phyloP scores from a whole-genome alignment of 2,888 invertebrate genomes.

The Euplagia quadripunctaria region DNA sequence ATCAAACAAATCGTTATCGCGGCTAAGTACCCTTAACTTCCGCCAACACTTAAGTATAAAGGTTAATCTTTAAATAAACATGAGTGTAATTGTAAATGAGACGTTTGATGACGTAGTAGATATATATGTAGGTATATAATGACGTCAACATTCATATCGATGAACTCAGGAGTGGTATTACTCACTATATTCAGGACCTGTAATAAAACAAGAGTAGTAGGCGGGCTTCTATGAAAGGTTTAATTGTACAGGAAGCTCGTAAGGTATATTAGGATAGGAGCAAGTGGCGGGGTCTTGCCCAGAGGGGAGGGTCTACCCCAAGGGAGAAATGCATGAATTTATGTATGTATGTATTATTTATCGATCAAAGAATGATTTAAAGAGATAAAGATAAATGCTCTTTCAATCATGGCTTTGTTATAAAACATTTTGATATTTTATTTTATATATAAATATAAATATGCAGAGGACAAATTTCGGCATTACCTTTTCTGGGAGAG shows the following conservation, averaged over 20 bases:
- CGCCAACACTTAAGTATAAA: not conserved
- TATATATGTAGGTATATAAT: not conserved
- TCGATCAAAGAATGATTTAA: too few species aligned
- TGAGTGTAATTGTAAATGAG: not conserved
- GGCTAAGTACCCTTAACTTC: not conserved
- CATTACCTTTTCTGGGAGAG: too few species aligned
- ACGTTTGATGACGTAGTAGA: not conserved
- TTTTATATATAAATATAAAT: too few species aligned
- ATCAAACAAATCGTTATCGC: not conserved
- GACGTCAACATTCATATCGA: not conserved
- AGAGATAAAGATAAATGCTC: too few species aligned
- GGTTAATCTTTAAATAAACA: conserved; percentile 10
- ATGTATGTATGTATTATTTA: too few species aligned
- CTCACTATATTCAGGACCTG: not conserved
- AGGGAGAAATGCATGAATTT: too few species aligned
- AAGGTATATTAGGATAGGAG: not conserved
- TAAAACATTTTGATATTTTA: too few species aligned
- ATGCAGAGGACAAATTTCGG: too few species aligned
- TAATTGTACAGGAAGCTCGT: not conserved
- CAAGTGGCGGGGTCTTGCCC: not conserved
- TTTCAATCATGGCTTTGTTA: too few species aligned
- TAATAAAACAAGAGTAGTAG: not conserved
- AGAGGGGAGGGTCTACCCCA: too few species aligned
- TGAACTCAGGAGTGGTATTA: not conserved
- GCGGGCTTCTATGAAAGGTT: conserved; percentile 1